Base-by-base conservation (phyloP, 2,113 vertebrate species). In the Galeopterus variegatus region DNA sequence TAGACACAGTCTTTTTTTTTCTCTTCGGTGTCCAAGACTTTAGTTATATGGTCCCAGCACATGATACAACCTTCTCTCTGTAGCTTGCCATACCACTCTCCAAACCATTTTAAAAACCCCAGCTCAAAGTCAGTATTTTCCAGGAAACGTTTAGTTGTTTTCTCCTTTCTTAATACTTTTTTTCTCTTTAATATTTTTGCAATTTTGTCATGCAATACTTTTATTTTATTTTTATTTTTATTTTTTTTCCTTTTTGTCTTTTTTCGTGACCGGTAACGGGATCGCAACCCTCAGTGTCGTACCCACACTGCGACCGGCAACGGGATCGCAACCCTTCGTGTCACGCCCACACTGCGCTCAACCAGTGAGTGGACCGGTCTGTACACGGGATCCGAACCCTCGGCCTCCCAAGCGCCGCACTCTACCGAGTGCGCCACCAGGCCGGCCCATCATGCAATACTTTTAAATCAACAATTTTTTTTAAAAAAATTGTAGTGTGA, bases 401-500 rank as follows among this genome's bases (percentile, higher is more conserved):
- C n/a, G n/a, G n/a, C n/a, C n/a, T n/a, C n/a, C n/a, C n/a, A n/a
- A n/a, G n/a, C n/a, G n/a, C n/a, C n/a, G n/a, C n/a, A n/a, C n/a
- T n/a, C n/a, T n/a, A n/a, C n/a, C n/a, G n/a, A n/a, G n/a, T n/a
- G n/a, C n/a, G n/a, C n/a, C n/a, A n/a, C n/a, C n/a, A n/a, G n/a
- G n/a, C n/a, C n/a, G n/a, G n/a, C n/a, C n/a, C n/a, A n/a, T 50
- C 31, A 58, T 18, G 26, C 24, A 56, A 15, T 87, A 56, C 33
- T 95, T 88, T 89, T 60, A 89, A 94, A 8, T 84, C 18, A 84
- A 65, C 73, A 19, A 72, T 65, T 31, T 62, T 69, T 77, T 24
- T 54, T 41, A 41, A 41, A 41, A 83, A 89, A 21, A 65, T 84
- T 84, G 50, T 58, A 56, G 18, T 73, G 26, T 84, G 54, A 77